These are phyloP conservation scores for Oryctes rhinoceros DNA, from an alignment of 1,140 invertebrate species.

Conservation along the genomic window DNA sequence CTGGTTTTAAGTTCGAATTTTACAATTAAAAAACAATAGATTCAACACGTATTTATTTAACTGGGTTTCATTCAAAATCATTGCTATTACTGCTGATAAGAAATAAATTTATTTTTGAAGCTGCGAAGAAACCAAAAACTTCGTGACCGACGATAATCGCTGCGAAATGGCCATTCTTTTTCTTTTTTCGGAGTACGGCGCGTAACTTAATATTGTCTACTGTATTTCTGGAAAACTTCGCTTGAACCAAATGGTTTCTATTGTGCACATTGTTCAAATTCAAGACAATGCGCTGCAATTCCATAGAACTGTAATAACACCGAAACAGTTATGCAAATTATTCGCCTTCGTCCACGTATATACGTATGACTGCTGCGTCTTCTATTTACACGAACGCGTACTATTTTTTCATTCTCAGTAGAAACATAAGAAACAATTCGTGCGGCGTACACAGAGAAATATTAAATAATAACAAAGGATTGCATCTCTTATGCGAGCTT, in stretches of 20 bases:
- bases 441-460: background rate
- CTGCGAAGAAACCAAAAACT: too few relatives aligned
- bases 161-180: too few relatives aligned
- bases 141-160: too few relatives aligned
- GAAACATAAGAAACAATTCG: background rate
- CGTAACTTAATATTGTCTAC: too few relatives aligned
- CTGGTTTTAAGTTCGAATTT: too few relatives aligned
- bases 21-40: too few relatives aligned
- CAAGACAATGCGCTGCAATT: background rate
- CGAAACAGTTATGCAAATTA: conserved; percentile 16
- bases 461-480: background rate
- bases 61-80: too few relatives aligned
- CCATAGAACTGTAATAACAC: background rate
- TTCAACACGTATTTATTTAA: too few relatives aligned
- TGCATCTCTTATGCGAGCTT: background rate
- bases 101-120: too few relatives aligned
- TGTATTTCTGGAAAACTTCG: background rate
- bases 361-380: background rate
- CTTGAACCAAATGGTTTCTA: background rate
- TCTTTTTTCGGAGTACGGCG: too few relatives aligned
- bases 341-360: background rate
- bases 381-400: background rate
- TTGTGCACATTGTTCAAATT: conserved; percentile 6
- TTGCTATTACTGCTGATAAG: too few relatives aligned
- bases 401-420: background rate